Conservation (phyloP, 2,888 invertebrate species). For the Rhagium mordax region DNA sequence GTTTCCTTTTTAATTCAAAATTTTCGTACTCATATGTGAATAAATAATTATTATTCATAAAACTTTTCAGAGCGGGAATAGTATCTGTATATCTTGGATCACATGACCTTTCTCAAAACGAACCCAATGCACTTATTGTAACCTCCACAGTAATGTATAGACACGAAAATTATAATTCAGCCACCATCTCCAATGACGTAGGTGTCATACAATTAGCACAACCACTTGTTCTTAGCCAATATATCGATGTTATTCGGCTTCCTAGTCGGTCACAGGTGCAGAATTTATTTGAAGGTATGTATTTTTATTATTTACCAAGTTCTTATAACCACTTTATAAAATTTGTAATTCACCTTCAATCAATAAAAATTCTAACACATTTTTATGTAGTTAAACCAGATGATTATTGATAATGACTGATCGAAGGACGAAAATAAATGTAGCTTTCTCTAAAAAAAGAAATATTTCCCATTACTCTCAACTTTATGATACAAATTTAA, state of each 20-base stretch:
- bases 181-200: slow-evolving; percentile 12
- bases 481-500: too few species aligned
- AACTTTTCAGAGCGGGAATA: not conserved
- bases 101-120: not conserved
- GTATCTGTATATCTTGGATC: slow-evolving; percentile 10
- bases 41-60: too few species aligned
- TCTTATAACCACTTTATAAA: not conserved
- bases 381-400: too few species aligned
- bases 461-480: too few species aligned
- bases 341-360: too few species aligned
- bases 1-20: too few species aligned
- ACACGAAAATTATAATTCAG: slow-evolving; percentile 1
- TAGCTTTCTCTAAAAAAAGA: too few species aligned
- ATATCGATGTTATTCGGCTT: not conserved
- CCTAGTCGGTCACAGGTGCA: not conserved
- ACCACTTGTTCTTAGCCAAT: not conserved
- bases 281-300: slow-evolving; percentile 2
- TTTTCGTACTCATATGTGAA: too few species aligned
- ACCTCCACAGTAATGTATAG: not conserved
- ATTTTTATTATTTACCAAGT: not conserved
- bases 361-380: too few species aligned
- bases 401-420: too few species aligned
- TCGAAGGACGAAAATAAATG: too few species aligned
- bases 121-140: not conserved
- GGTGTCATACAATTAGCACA: not conserved